A percentile compares a stretch with the other conserved stretches of the same genome.
Evolutionary conservation across 2,888 invertebrate species (phyloP).

Genomic region (Psococerastis gibbosa): DNA sequence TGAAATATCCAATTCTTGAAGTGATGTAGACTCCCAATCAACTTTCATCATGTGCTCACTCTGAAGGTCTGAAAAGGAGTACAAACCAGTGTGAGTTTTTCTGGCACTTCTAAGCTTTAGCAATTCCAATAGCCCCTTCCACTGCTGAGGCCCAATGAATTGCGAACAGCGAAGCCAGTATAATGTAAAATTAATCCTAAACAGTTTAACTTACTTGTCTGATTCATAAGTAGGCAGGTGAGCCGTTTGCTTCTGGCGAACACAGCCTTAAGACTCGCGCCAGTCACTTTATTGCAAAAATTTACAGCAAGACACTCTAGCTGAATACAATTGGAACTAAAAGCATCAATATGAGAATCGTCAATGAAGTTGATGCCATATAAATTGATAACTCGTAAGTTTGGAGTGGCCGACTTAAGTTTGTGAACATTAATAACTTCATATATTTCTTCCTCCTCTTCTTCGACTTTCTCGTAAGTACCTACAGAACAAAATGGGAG

Average conservation of each 20-base stretch:
- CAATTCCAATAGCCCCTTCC: no score
- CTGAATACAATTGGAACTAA: constrained; percentile 89
- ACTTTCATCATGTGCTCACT: constrained; percentile 88
- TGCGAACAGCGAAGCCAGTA: no score
- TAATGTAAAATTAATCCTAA: no score
- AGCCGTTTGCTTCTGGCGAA: constrained; percentile 86
- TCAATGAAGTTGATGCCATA: constrained; percentile 98
- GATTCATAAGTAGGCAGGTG: constrained; percentile 84
- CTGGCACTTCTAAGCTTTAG: no score
- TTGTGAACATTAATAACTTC: constrained; percentile 99
- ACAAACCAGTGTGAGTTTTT: not conserved
- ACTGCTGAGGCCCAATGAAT: no score
- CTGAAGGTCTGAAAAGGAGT: constrained; percentile 47
- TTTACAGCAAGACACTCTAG: constrained; percentile 94
- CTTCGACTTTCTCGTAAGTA: constrained; percentile 93
- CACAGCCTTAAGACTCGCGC: constrained; percentile 82
- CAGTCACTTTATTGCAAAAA: constrained; percentile 92
- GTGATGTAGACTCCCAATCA: constrained; percentile 91
- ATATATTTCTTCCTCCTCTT: constrained; percentile 98
- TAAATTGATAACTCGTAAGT: constrained; percentile 88
- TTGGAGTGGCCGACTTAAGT: constrained; percentile 93
- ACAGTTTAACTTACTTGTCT: constrained; percentile 84
- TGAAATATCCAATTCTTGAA: constrained; percentile 91
- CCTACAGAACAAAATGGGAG: constrained; percentile 31
- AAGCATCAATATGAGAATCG: constrained; percentile 96